Evolutionary conservation across 2,888 invertebrate genomes (phyloP), one percentile per base, ranked within the genome.

Genomic region (Cylloceria caligata): DNA sequence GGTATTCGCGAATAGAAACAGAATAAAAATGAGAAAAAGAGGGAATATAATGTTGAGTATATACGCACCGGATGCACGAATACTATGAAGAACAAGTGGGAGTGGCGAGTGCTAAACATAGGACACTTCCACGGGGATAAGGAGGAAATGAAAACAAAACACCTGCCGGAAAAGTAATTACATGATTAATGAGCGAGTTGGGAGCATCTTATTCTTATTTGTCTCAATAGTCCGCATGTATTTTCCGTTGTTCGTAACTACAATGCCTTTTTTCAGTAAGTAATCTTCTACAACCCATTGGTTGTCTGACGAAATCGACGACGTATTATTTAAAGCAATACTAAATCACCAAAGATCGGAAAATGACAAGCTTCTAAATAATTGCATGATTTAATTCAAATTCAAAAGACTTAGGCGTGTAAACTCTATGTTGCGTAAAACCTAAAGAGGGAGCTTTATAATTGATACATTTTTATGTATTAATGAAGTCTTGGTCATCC

Each of bases 1-100:
- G 52, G 49, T 60, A 74, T 65, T 81, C 77, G 79, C 76, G 74
- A 82, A 84, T 67, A 62, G 72, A 81, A 78, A 79, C 69, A 36
- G 16, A 65, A 69, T 49, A 68, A 62, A 52, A 71, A 55, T 57
- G 57, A 21, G 24, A 47, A 52, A 13, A 71, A 71, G 55, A 75
- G 34, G 47, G 36, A 60, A 73, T 36, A 68, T 73, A 77, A 64
- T 65, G 67, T 67, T 39, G 47, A 80, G 80, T 71, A 57, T 67
- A 24, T 13, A 30, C 65, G 60, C 45, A 39, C n/a, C 24, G 55
- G 42, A 16, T 21, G 71, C 45, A 19, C 65, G 45, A 45, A 21
- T 64, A 57, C n/a, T 65, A 27, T 45, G 62, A n/a, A 11, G 27
- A 71, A 60, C 36, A 52, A 62, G 36, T 47, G 42, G n/a, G 27